Evolutionary conservation across 2,888 invertebrate genomes (phyloP), one percentile per base, ranked within the genome.

Genomic region (Escarpia spicata): DNA sequence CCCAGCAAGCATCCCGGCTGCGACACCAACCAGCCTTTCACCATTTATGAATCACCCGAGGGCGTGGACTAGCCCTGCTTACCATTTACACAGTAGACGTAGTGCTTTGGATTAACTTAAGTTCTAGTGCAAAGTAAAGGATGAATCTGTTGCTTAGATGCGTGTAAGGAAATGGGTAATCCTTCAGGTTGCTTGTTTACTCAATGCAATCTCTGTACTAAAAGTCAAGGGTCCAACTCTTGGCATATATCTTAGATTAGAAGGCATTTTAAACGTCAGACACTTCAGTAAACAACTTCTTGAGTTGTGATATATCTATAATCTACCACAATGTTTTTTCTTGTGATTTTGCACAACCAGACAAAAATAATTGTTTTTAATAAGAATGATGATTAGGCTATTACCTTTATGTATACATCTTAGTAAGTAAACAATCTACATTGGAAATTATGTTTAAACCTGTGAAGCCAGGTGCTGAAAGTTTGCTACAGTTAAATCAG

Each of bases 21-120:
- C 19, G 75, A 75, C 75, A 75, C 75, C 75, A n/a, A 75, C 75
- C 75, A 26, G 75, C 75, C 75, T 19, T 26, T 75, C 75, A 75
- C 75, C 75, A 75, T 75, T 75, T 75, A 75, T 26, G 75, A 75
- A 75, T 75, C 75, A n/a, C 75, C 75, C 75, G 75, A 75, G n/a
- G 19, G 75, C 75, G 75, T 6, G n/a, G 19, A n/a, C 75, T 75
- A n/a, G 26, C 75, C 75, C 6, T 75, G 75, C 75, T 75, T 75
- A 75, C 75, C 52, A 9, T 52, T 52, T 52, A 52, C 52, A 52
- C 52, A 52, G 52, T 52, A 52, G 52, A 52, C 52, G 52, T 75
- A n/a, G 2, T 19, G 75, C 75, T 75, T 75, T 75, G 75, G 75
- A 75, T 26, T 75, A 75, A 75, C 19, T 75, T 75, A 75, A 75